phyloP scores from a whole-genome alignment of 2,888 invertebrate species.

The Harpalus rubripes region DNA sequence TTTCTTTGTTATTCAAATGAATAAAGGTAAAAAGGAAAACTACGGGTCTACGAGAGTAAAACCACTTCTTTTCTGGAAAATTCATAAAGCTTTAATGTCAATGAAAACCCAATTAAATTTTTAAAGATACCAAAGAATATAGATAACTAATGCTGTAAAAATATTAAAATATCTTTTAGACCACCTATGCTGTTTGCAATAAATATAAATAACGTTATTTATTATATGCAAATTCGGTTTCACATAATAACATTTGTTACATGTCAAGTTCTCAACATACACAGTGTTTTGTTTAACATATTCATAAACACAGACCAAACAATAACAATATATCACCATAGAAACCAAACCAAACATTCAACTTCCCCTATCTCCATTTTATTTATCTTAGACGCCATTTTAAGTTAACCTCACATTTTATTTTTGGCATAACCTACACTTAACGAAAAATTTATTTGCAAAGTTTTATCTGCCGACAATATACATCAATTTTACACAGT shows the following conservation, averaged over 20 bases:
- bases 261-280: background rate
- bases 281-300: background rate
- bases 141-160: background rate
- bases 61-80: background rate
- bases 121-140: background rate
- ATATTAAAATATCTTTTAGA: background rate
- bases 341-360: slow-evolving; percentile 2
- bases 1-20: background rate
- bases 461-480: slow-evolving; percentile 42
- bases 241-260: slow-evolving; percentile 4
- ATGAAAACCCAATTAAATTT: background rate
- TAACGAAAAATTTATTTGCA: slow-evolving; percentile 45
- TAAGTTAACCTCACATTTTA: slow-evolving; percentile 11
- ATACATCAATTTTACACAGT: slow-evolving; percentile 44
- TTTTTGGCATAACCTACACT: background rate
- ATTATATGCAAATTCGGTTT: background rate
- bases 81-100: background rate
- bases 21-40: background rate
- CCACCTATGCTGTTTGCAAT: background rate
- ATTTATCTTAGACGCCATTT: slow-evolving; percentile 35
- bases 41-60: background rate
- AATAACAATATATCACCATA: slow-evolving; percentile 6
- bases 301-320: background rate
- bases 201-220: background rate
- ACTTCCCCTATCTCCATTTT: slow-evolving; percentile 4